These are phyloP conservation scores for Heterodera carotae DNA, from an alignment of 1,140 invertebrate genomes.

Conservation along the genomic window DNA sequence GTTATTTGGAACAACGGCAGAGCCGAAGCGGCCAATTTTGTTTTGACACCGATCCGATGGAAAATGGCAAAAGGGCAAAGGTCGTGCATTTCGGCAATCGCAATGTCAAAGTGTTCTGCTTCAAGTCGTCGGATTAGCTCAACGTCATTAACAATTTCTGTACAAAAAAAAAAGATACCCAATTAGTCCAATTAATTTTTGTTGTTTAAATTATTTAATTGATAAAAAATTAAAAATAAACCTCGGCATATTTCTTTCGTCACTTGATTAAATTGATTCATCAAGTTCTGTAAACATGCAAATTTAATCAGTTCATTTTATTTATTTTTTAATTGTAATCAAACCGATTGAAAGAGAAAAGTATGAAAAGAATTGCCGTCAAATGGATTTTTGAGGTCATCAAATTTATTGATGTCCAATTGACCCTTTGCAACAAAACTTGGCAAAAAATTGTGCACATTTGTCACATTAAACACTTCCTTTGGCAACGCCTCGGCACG, in stretches of 20 bases:
- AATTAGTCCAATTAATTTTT: not conserved
- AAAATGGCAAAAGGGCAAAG: no score
- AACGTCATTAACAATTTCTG: constrained; percentile 5
- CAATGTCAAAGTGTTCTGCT: no score
- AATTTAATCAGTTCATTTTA: no score
- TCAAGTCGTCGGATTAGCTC: constrained; percentile 3
- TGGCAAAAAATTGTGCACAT: no score
- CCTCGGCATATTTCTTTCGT: not conserved
- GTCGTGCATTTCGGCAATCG: no score
- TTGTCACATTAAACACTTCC: no score
- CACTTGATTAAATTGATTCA: not conserved
- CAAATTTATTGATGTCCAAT: no score
- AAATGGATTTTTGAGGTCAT: no score
- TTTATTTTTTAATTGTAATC: no score
- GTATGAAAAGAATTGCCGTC: not conserved
- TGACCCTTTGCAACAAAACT: no score
- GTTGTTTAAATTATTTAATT: not conserved
- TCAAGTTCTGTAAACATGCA: not conserved
- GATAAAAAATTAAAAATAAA: no score
- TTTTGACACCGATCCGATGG: constrained; percentile 23
- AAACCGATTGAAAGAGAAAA: not conserved
- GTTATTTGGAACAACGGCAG: constrained; percentile 4
- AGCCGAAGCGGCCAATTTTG: constrained; percentile 11
- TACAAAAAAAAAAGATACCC: not conserved
- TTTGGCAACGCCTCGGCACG: no score